Evolutionary conservation across 2,797 vertebrate genomes (phyloP).

Genomic region (Squalus acanthias): DNA sequence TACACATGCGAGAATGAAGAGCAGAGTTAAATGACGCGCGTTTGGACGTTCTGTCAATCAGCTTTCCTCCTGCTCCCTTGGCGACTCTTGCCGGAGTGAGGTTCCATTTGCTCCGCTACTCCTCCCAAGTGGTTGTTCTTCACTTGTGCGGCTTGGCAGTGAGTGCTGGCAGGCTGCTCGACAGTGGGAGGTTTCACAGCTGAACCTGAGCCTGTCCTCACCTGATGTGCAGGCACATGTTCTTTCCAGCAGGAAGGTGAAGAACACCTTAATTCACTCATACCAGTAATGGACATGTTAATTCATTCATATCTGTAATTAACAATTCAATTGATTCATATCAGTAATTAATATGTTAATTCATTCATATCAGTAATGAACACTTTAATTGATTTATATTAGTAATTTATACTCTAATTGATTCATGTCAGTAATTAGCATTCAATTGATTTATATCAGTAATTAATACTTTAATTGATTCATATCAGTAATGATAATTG

Average conservation of each 20-base stretch:
- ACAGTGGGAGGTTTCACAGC: neutral
- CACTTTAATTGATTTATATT: neutral
- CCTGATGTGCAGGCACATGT: neutral
- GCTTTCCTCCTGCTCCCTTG: neutral
- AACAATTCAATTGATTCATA: neutral
- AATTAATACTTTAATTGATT: neutral
- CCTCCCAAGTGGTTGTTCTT: neutral
- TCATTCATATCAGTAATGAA: constrained; percentile 2
- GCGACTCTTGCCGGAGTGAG: neutral
- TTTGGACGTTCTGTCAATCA: neutral
- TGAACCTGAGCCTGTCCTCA: neutral
- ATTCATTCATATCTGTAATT: neutral
- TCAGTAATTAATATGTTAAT: constrained; percentile 5
- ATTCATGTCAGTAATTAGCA: neutral
- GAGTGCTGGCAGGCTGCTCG: neutral
- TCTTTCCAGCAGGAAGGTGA: neutral
- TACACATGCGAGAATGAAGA: neutral
- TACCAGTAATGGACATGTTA: neutral
- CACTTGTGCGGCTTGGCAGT: neutral
- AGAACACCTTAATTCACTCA: neutral
- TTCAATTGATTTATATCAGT: neutral
- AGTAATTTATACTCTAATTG: neutral
- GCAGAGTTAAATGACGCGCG: no score
- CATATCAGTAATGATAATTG: neutral
- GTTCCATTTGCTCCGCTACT: neutral